Base-by-base conservation (phyloP, 2,797 vertebrate species). In the Acomys russatus region DNA sequence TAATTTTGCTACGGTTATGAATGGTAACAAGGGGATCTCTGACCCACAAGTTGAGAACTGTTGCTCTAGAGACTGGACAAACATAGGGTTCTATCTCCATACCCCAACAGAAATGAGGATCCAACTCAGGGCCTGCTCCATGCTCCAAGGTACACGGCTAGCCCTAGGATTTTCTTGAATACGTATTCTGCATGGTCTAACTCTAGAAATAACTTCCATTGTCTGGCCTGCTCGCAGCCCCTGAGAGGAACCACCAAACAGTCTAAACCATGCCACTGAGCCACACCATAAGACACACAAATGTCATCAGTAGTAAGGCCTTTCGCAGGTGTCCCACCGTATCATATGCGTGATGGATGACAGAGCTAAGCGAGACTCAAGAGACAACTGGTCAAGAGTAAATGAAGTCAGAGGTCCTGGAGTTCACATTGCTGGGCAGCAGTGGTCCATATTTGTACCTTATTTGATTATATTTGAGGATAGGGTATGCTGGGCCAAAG, bases 391-490 rank as follows among this genome's bases (percentile, higher is more conserved):
- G 61, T 56, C 96, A 90, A 94, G 68, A 96, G 51, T 51, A 88
- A 88, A 56, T 88, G 85, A 68, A 71, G 51, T 73, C 5, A 33
- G 49, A 94, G 95, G 89, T 91, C 79, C 49, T 61, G 61, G 78
- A 90, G 95, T 97, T 94, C 93, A 97, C 90, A 64, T 83, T 44
- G 9, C 4, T 5, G 1, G 79, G 64, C 76, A 70, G 71, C 84
- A 35, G 59, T 54, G 44, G 97, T 97, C 94, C 83, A 44, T 44
- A 44, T 44, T 44, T 44, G 79, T 14, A 93, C 96, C 87, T 96
- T 98, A 98, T 98, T 98, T 98, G 97, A 97, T 97, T 77, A 54
- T 96, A 97, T 94, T 97, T 96, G 85, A 94, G 97, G 97, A 97
- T 92, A 90, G 49, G 96, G 94, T 33, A 90, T 84, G 95, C 94